Evolutionary conservation across 2,888 invertebrate species (phyloP).

Genomic region (Isoperla grammatica): DNA sequence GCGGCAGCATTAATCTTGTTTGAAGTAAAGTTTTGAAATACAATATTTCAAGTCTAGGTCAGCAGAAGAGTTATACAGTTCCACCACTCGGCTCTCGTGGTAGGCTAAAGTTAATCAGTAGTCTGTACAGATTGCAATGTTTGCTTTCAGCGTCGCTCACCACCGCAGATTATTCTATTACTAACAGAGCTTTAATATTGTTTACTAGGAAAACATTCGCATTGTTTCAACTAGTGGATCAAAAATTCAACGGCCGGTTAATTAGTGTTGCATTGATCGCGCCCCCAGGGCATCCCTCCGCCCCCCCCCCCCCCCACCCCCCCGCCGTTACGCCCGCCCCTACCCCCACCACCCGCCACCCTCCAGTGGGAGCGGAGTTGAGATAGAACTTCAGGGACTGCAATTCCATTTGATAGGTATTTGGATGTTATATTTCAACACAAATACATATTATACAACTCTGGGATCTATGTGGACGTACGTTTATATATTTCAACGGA

Average conservation of each 20-base stretch:
- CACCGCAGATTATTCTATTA: conserved; percentile 63
- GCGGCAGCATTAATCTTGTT: no score
- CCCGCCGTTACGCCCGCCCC: conserved; percentile 39
- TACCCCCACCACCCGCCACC: conserved; percentile 43
- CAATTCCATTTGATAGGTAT: no score
- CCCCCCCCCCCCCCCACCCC: conserved; percentile 40
- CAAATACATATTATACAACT: no score
- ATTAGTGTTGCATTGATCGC: conserved; percentile 54
- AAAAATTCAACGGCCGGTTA: conserved; percentile 61
- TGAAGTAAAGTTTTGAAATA: no score
- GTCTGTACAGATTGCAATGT: conserved; percentile 45
- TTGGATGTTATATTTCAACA: no score
- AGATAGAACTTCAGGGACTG: no score
- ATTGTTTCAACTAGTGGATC: conserved; percentile 58
- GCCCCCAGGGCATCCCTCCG: conserved; percentile 42
- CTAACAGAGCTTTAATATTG: conserved; percentile 55
- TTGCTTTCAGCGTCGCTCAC: conserved; percentile 38
- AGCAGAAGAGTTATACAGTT: no score
- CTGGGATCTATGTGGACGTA: no score
- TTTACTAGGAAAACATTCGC: conserved; percentile 62
- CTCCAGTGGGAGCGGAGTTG: background rate
- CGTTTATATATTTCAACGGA: no score
- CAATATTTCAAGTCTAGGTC: no score
- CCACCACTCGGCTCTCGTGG: no score
- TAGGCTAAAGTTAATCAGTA: conserved; percentile 43